phyloP scores from a whole-genome alignment of 2,113 vertebrate genomes.

The Irena cyanogastra region DNA sequence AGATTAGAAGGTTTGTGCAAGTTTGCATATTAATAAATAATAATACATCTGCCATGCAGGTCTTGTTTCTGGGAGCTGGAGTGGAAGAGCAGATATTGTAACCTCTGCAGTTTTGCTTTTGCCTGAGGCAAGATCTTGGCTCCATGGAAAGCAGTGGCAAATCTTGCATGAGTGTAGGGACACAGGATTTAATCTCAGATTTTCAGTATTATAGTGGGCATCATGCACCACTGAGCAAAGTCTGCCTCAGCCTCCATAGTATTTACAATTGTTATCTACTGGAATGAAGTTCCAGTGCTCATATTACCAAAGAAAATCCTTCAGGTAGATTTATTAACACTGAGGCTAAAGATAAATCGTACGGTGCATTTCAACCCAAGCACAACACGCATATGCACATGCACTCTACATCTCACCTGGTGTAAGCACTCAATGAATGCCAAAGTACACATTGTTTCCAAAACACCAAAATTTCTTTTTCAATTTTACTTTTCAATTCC shows the following conservation, averaged over 20 bases:
- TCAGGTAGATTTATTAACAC: background rate
- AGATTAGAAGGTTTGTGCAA: conserved; percentile 13
- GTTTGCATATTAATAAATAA: conserved; percentile 46
- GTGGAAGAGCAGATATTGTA: conserved; percentile 38
- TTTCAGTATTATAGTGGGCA: background rate
- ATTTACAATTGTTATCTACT: background rate
- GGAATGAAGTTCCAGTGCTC: background rate
- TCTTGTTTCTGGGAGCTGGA: conserved; percentile 34
- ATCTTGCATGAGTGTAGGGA: background rate
- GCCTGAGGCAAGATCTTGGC: conserved; percentile 16
- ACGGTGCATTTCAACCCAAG: background rate
- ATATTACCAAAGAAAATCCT: background rate
- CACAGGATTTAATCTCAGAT: background rate
- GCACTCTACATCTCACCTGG: background rate
- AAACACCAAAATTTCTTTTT: background rate
- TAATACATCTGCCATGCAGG: conserved; percentile 41
- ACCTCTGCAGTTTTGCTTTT: conserved; percentile 55
- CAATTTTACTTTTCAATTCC: background rate
- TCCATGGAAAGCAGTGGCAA: background rate
- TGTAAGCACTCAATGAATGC: background rate
- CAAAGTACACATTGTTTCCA: background rate
- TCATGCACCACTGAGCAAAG: background rate
- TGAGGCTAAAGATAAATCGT: background rate
- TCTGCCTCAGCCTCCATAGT: background rate
- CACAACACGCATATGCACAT: background rate